Percentiles rank a stretch among this genome's conserved stretches.
Evolutionary conservation across 2,797 vertebrate species (phyloP).

Genomic region (Apogon talboti): DNA sequence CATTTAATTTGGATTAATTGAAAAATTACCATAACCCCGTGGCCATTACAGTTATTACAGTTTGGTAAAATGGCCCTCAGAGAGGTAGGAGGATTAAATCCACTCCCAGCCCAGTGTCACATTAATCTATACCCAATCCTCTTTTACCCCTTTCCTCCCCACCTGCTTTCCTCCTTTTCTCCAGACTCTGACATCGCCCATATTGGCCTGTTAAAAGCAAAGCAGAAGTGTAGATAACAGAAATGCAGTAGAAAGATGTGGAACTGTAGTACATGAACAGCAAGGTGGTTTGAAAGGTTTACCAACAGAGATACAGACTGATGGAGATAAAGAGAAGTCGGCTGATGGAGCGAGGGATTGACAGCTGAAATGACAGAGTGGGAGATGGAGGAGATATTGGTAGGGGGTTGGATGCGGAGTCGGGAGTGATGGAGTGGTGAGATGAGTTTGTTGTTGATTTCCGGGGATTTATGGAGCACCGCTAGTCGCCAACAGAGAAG

Average conservation of each 20-base stretch:
- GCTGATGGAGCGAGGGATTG: constrained; percentile 46
- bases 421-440: constrained; percentile 35
- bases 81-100: constrained; percentile 48
- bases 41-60: constrained; percentile 71
- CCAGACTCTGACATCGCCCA: neutral
- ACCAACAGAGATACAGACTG: constrained; percentile 21
- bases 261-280: constrained; percentile 14
- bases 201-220: constrained; percentile 29
- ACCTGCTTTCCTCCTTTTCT: neutral
- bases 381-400: constrained; percentile 42
- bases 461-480: constrained; percentile 1
- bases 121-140: neutral
- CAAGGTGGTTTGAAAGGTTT: constrained; percentile 40
- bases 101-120: constrained; percentile 12
- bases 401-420: constrained; percentile 6
- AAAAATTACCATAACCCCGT: constrained; percentile 75
- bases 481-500: constrained; percentile 7
- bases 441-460: constrained; percentile 42
- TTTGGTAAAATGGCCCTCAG: constrained; percentile 50
- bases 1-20: constrained; percentile 78
- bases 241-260: constrained; percentile 3
- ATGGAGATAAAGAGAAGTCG: constrained; percentile 22
- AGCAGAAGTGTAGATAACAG: neutral
- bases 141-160: neutral
- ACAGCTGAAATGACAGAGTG: constrained; percentile 57